Conservation (phyloP, 2,113 vertebrate species). For the Nothocercus julius region DNA sequence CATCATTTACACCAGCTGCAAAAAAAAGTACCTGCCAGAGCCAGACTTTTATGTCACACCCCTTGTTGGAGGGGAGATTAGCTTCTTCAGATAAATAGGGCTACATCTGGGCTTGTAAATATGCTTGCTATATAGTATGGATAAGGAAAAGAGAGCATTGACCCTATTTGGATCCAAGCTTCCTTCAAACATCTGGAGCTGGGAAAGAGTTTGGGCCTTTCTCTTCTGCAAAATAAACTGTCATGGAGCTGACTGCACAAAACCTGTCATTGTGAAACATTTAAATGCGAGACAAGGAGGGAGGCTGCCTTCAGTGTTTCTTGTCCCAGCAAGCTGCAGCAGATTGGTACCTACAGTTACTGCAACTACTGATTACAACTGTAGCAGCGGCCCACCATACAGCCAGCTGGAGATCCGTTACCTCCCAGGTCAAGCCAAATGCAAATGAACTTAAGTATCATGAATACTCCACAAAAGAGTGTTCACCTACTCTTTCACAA, state of each 20-base stretch:
- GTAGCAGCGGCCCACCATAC: not conserved
- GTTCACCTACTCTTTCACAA: not conserved
- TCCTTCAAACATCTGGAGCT: not conserved
- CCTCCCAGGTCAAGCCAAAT: not conserved
- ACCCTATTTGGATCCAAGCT: not conserved
- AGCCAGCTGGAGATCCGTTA: not conserved
- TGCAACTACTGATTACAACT: not conserved
- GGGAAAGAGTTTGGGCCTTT: not conserved
- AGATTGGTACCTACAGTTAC: fast-evolving
- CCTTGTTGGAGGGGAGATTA: not conserved
- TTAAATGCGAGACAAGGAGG: not conserved
- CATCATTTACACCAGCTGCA: not conserved
- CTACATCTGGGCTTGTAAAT: not conserved
- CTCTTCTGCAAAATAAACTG: not conserved
- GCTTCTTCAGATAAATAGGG: not conserved
- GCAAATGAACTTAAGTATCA: not conserved
- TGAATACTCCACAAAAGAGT: not conserved
- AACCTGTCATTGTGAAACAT: not conserved
- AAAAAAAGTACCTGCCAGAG: not conserved
- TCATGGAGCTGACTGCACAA: not conserved
- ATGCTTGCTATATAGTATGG: not conserved
- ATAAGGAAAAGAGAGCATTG: not conserved
- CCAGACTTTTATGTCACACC: not conserved
- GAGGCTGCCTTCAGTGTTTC: not conserved
- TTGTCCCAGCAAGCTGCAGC: not conserved